These are phyloP conservation scores for Oncorhynchus kisutch DNA, from an alignment of 2,113 vertebrate genomes.

Conservation along the genomic window DNA sequence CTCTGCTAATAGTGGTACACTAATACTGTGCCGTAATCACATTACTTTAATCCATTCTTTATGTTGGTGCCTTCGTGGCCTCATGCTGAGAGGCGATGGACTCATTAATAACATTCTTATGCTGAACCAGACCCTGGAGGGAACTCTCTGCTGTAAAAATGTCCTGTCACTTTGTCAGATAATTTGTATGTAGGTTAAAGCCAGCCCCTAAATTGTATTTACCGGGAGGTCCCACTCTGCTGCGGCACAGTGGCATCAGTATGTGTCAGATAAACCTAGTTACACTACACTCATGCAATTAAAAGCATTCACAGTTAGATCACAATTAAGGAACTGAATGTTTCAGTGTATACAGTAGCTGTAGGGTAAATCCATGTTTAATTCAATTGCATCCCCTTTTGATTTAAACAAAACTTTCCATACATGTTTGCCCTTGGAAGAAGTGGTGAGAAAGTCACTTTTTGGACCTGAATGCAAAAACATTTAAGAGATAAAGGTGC, in stretches of 20 bases:
- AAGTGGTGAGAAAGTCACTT: no score
- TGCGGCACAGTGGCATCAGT: constrained; percentile 46
- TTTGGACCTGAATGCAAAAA: no score
- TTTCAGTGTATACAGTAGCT: constrained; percentile 24
- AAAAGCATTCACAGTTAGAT: constrained; percentile 12
- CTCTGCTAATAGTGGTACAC: constrained; percentile 28
- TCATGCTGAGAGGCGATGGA: constrained; percentile 21
- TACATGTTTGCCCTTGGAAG: no score
- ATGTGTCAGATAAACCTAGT: constrained; percentile 50
- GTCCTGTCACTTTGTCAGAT: constrained; percentile 58
- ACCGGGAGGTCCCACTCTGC: constrained; percentile 42
- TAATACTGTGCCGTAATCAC: constrained; percentile 46
- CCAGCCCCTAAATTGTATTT: constrained; percentile 59
- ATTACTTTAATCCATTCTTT: constrained; percentile 57
- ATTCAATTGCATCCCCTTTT: no score
- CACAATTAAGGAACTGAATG: constrained; percentile 19
- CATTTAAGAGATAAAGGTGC: no score
- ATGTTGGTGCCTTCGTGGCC: constrained; percentile 24
- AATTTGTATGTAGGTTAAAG: constrained; percentile 69
- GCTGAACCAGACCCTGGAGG: constrained; percentile 54
- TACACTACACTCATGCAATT: constrained; percentile 23
- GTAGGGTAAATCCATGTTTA: no score
- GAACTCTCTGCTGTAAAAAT: constrained; percentile 38
- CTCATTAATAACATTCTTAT: constrained; percentile 70
- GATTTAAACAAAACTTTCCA: no score